Percentiles rank a stretch among this genome's conserved stretches.
These are phyloP conservation scores for Caenorhabditis sp. DNA, from an alignment of 2,888 invertebrate species.

Conservation along the genomic window DNA sequence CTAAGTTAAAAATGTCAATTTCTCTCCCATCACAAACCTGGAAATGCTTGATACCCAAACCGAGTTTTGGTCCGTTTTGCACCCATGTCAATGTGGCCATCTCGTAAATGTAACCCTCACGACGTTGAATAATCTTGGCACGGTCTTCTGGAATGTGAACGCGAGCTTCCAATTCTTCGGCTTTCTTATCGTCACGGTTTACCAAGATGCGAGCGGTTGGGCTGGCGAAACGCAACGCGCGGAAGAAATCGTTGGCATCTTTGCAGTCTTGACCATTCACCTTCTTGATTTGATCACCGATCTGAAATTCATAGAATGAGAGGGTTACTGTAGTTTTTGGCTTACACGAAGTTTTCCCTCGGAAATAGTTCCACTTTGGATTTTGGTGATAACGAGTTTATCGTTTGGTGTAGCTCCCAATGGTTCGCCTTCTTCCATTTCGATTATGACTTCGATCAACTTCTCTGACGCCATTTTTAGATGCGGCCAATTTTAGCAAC, in stretches of 20 bases:
- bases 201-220: slow-evolving; percentile 49
- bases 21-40: slow-evolving; percentile 24
- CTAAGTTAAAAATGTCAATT: not conserved
- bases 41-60: slow-evolving; percentile 64
- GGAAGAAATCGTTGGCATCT: slow-evolving; percentile 59
- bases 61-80: slow-evolving; percentile 60
- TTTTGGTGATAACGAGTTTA: slow-evolving; percentile 62
- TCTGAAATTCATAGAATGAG: slow-evolving; percentile 14
- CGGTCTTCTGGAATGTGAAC: slow-evolving; percentile 61
- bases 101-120: slow-evolving; percentile 57
- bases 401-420: slow-evolving; percentile 66
- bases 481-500: not conserved
- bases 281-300: slow-evolving; percentile 61
- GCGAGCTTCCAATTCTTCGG: slow-evolving; percentile 54
- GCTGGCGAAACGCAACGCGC: slow-evolving; percentile 56
- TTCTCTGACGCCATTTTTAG: slow-evolving; percentile 34
- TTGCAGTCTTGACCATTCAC: slow-evolving; percentile 50
- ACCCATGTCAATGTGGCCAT: slow-evolving; percentile 42
- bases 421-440: slow-evolving; percentile 67
- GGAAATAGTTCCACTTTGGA: slow-evolving; percentile 59
- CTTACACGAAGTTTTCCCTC: slow-evolving; percentile 62
- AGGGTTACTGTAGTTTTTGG: not conserved
- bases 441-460: slow-evolving; percentile 52
- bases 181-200: slow-evolving; percentile 49
- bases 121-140: slow-evolving; percentile 59